Evolutionary conservation across 2,888 invertebrate species (phyloP), one percentile per base, ranked within the genome.

Genomic region (Epirrhoe tristata): DNA sequence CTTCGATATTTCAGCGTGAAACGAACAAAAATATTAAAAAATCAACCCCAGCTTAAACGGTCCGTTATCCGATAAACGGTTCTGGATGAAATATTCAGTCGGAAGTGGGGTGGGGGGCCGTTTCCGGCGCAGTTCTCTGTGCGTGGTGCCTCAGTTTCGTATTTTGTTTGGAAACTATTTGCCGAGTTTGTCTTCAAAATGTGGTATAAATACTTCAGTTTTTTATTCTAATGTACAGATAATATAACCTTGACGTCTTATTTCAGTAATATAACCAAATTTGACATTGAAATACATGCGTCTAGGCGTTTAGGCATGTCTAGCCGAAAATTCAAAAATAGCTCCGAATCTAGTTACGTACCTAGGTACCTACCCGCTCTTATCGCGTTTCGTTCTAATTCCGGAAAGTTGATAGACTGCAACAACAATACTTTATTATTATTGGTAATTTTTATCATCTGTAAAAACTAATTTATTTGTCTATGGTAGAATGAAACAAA

Each of bases 361-460:
- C 12, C 12, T 10, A 31, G 31, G 2, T 24, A 31, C 7, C 6
- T 16, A 50, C 80, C n/a, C n/a, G n/a, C n/a, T 75, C 80, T 53
- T 24, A 67, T 67, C 80, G 73, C 75, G 77, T 71, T 81, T 80
- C 82, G 82, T 81, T 75, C 71, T n/a, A 63, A 57, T 71, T 73
- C 70, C 77, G 83, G 83, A 82, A 82, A n/a, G 82, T 78, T 78
- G 8, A 39, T 39, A 39, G 39, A 8, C 8, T 39, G 5, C 32
- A n/a, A n/a, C n/a, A n/a, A n/a, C n/a, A n/a, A n/a, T n/a, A n/a
- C n/a, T n/a, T n/a, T n/a, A n/a, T n/a, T n/a, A n/a, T n/a, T n/a
- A n/a, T n/a, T n/a, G n/a, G n/a, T n/a, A n/a, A n/a, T n/a, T n/a
- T n/a, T n/a, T n/a, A n/a, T n/a, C n/a, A n/a, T n/a, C n/a, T n/a